phyloP scores from a whole-genome alignment of 2,888 invertebrate genomes.

The Mylabris sibirica region DNA sequence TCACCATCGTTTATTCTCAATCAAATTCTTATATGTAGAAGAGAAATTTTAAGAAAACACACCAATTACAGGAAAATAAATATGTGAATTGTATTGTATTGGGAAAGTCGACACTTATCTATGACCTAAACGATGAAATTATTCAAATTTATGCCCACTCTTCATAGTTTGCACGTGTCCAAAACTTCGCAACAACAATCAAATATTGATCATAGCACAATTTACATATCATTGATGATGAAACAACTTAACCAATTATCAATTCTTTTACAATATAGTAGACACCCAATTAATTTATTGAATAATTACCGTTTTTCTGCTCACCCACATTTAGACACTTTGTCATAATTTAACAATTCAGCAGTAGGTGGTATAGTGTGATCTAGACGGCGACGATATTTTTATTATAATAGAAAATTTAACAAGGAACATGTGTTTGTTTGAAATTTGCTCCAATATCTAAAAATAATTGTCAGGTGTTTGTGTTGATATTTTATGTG shows the following conservation, averaged over 20 bases:
- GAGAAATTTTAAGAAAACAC: neutral
- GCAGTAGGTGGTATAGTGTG: neutral
- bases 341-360: slow-evolving; percentile 1
- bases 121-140: neutral
- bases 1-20: slow-evolving; percentile 20
- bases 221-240: slow-evolving; percentile 1
- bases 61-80: neutral
- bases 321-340: neutral
- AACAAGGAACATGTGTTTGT: slow-evolving; percentile 6
- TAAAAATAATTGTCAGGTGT: slow-evolving; percentile 6
- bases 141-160: slow-evolving; percentile 1
- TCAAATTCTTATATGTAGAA: slow-evolving; percentile 23
- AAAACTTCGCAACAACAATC: slow-evolving; percentile 3
- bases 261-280: neutral
- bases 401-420: neutral
- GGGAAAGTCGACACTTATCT: neutral
- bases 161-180: neutral
- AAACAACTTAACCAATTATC: neutral
- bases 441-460: slow-evolving; percentile 4
- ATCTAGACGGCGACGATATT: neutral
- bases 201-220: neutral
- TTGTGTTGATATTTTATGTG: neutral
- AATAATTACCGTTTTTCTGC: neutral
- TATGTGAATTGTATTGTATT: neutral
- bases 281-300: neutral